These are phyloP conservation scores for Huso huso DNA, from an alignment of 2,797 vertebrate species.

Conservation along the genomic window DNA sequence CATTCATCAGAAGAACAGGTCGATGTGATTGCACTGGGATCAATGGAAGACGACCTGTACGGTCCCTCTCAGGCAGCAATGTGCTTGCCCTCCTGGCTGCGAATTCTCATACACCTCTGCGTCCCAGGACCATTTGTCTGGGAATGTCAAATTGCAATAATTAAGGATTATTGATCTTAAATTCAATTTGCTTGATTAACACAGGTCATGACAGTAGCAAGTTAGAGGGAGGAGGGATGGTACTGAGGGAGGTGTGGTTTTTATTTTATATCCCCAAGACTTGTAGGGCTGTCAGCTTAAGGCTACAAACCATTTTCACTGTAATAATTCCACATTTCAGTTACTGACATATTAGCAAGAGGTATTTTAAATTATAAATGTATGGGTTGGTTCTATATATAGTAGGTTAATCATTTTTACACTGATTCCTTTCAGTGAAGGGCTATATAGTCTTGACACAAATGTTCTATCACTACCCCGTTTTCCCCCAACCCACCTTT, in stretches of 20 bases:
- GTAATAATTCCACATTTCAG: constrained; percentile 41
- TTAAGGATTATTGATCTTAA: constrained; percentile 98
- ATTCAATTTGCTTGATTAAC: constrained; percentile 99
- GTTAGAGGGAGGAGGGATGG: constrained; percentile 32
- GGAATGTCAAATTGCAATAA: constrained; percentile 98
- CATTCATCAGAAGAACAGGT: constrained; percentile 79
- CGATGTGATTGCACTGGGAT: constrained; percentile 80
- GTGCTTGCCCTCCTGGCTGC: constrained; percentile 56
- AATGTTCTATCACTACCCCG: constrained; percentile 19
- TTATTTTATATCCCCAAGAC: constrained; percentile 33
- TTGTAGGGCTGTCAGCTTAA: constrained; percentile 34
- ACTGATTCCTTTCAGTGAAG: constrained; percentile 17
- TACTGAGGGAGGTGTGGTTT: constrained; percentile 24
- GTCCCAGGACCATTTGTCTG: constrained; percentile 84
- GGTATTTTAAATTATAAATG: constrained; percentile 43
- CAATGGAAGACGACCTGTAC: constrained; percentile 75
- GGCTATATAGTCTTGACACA: constrained; percentile 21
- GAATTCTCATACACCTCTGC: constrained; percentile 56
- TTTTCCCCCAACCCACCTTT: neutral
- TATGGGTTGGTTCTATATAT: constrained; percentile 41
- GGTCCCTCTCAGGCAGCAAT: constrained; percentile 64
- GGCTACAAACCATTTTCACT: constrained; percentile 39
- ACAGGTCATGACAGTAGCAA: constrained; percentile 66
- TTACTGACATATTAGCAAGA: constrained; percentile 39
- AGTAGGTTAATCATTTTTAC: constrained; percentile 39